These are phyloP conservation scores for Natator depressus DNA, from an alignment of 2,113 vertebrate species.

Conservation along the genomic window DNA sequence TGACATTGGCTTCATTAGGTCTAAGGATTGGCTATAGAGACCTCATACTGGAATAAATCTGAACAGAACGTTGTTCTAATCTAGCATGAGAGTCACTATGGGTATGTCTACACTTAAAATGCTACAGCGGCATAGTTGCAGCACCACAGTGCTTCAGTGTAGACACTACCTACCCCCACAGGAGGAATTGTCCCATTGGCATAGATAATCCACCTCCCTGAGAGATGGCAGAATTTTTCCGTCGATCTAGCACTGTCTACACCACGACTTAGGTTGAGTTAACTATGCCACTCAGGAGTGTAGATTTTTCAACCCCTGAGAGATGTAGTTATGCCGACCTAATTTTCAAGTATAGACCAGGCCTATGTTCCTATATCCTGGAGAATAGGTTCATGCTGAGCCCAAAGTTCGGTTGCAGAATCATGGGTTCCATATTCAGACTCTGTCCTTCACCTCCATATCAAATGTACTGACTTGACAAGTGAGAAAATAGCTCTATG, in stretches of 20 bases:
- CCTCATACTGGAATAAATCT: not conserved
- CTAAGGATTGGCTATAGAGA: accelerated
- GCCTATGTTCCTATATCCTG: not conserved
- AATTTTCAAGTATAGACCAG: not conserved
- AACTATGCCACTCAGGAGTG: too few species aligned
- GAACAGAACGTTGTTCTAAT: not conserved
- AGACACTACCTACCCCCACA: too few species aligned
- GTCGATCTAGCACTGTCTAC: too few species aligned
- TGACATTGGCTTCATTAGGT: not conserved
- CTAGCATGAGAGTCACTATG: not conserved
- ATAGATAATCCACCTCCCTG: too few species aligned
- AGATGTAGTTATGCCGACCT: not conserved
- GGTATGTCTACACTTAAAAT: too few species aligned
- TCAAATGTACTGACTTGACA: accelerated
- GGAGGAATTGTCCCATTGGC: too few species aligned
- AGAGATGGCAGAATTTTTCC: too few species aligned
- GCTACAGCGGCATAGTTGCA: too few species aligned
- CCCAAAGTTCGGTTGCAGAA: not conserved
- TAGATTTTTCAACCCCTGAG: too few species aligned
- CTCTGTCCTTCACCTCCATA: not conserved
- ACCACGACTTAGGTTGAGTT: too few species aligned
- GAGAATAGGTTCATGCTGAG: not conserved
- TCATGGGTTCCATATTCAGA: accelerated
- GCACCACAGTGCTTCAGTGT: too few species aligned
- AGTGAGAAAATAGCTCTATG: accelerated